A percentile compares a stretch with the other conserved stretches of the same genome.
These are phyloP conservation scores for Musca domestica DNA, from an alignment of 1,140 invertebrate genomes.

Conservation along the genomic window DNA sequence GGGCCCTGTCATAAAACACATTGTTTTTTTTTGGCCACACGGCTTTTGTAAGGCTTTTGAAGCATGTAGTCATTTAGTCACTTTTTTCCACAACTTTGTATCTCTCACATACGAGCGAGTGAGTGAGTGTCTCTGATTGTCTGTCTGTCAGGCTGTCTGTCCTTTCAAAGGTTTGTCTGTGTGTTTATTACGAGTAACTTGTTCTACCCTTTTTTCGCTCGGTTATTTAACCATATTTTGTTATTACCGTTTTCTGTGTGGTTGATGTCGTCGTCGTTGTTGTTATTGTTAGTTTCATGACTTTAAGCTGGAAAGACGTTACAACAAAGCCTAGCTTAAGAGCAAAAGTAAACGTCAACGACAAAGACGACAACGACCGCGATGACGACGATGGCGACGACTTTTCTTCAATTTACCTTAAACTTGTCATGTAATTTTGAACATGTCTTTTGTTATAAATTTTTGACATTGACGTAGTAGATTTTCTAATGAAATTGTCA, in stretches of 20 bases:
- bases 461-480: constrained; percentile 25
- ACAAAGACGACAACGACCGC: too few species aligned
- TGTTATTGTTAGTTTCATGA: too few species aligned
- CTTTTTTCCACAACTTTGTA: neutral
- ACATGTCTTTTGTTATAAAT: constrained; percentile 19
- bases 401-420: constrained; percentile 17
- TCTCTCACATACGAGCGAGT: too few species aligned
- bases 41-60: constrained; percentile 4
- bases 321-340: too few species aligned
- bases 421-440: constrained; percentile 17
- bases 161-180: neutral
- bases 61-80: constrained; percentile 7
- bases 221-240: neutral
- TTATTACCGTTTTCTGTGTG: neutral
- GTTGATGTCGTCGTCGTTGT: neutral
- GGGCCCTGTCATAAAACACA: too few species aligned
- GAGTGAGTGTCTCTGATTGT: too few species aligned
- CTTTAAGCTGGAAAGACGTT: too few species aligned
- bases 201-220: constrained; percentile 3
- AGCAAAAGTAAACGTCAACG: too few species aligned
- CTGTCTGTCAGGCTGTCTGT: too few species aligned
- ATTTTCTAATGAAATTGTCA: constrained; percentile 26
- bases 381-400: too few species aligned
- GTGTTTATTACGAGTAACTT: constrained; percentile 13
- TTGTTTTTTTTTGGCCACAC: neutral